Base-by-base conservation (phyloP, 1,140 invertebrate species). In the Pseudomyrmex flavicornis region DNA sequence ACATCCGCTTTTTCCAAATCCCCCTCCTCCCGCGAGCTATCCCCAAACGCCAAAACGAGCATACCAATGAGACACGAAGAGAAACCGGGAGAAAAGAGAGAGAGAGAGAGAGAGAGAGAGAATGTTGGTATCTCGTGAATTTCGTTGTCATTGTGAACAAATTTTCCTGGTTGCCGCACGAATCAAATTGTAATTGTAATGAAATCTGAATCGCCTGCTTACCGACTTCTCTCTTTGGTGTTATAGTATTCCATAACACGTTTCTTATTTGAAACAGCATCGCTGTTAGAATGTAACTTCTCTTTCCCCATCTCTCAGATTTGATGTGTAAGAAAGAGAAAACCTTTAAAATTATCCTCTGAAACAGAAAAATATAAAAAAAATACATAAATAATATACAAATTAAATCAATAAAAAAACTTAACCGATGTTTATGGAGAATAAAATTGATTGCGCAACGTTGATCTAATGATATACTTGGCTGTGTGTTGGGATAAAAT, bases 11-110 rank as follows among this genome's bases (percentile, higher is more conserved):
- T 88, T 87, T 85, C 83, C 83, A 83, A 89, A 89, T 85, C 84
- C 86, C 44, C 10, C n/a, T 15, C 13, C 63, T 44, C 73, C 68
- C 69, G 79, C 72, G 52, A 69, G 68, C 72, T 80, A 82, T 85
- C 83, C 85, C 72, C 82, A 84, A 90, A 90, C 85, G 85, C 74
- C 79, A 84, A 84, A 91, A 90, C 91, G 85, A 83, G 90, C 90
- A 92, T 92, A 91, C 91, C 89, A 92, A 92, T 91, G 91, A 92
- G 90, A 82, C 56, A 66, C 48, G 85, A 65, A 65, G 63, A 26
- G 56, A 65, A 26, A 26, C 3, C 2, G 48, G 59, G 26, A 66
- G 56, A 65, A 63, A 58, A 44, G 44, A 66, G 59, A 62, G 26
- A 76, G 61, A 54, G 48, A 59, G 70, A 26, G 26, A 26, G 17